phyloP scores from a whole-genome alignment of 2,113 vertebrate genomes.

The Erythrocercus mccallii region DNA sequence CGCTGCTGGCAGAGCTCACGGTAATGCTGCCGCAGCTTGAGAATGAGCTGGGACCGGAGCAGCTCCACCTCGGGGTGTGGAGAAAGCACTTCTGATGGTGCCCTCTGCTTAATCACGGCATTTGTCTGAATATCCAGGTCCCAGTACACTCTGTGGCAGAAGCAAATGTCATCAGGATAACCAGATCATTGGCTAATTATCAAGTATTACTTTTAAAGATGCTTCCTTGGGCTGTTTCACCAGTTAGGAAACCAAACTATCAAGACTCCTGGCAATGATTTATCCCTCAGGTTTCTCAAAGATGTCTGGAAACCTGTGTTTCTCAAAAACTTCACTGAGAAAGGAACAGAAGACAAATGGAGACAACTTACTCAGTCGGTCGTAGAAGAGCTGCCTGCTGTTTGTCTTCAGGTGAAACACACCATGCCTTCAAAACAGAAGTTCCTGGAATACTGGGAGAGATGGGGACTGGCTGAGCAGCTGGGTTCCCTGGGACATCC shows the following conservation, averaged over 20 bases:
- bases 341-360: neutral
- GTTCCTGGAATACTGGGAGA: conserved; percentile 86
- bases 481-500: conserved; percentile 73
- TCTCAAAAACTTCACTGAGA: neutral
- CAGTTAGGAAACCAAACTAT: neutral
- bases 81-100: conserved; percentile 80
- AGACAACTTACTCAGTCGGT: conserved; percentile 86
- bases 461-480: conserved; percentile 83
- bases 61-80: conserved; percentile 93
- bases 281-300: neutral
- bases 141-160: conserved; percentile 86
- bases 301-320: neutral
- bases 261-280: neutral
- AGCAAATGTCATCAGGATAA: neutral
- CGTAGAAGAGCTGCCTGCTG: conserved; percentile 81
- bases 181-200: neutral
- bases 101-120: conserved; percentile 86
- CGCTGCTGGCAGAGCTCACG: conserved; percentile 94
- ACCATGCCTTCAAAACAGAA: conserved; percentile 83
- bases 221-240: neutral
- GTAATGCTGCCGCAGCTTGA: conserved; percentile 94
- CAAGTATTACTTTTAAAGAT: neutral
- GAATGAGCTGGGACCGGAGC: conserved; percentile 90
- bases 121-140: conserved; percentile 96
- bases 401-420: conserved; percentile 83